Conservation (phyloP, 2,113 vertebrate genomes). For the Crotalus tigris region DNA sequence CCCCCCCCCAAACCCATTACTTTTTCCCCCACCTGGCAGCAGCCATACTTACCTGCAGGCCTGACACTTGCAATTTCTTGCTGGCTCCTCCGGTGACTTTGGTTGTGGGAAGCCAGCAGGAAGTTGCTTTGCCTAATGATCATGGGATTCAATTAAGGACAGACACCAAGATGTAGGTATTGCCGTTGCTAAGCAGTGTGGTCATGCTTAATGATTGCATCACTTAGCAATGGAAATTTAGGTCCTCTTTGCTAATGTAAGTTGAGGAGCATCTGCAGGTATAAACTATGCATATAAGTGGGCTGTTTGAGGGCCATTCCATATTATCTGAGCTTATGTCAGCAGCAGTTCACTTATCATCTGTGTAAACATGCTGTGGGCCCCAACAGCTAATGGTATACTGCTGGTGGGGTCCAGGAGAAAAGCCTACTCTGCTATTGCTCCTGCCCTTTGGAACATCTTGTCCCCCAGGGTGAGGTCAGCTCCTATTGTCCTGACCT, state of each 20-base stretch:
- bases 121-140: not conserved
- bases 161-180: not conserved
- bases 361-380: not conserved
- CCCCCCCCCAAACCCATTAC: not conserved
- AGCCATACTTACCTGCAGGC: not conserved
- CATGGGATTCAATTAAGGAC: not conserved
- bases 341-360: not conserved
- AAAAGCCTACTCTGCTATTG: not conserved
- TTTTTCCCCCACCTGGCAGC: not conserved
- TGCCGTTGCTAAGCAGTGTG: not conserved
- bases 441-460: not conserved
- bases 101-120: not conserved
- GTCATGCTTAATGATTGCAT: not conserved
- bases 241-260: not conserved
- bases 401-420: no score
- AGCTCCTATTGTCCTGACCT: not conserved
- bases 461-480: not conserved
- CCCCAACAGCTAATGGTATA: not conserved
- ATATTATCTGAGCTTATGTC: not conserved
- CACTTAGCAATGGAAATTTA: not conserved
- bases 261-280: not conserved
- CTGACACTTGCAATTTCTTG: not conserved
- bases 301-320: not conserved
- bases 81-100: not conserved
- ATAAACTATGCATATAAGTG: not conserved